A percentile compares a stretch with the other conserved stretches of the same genome.
phyloP scores from a whole-genome alignment of 2,888 invertebrate species.

The Hyalella azteca region DNA sequence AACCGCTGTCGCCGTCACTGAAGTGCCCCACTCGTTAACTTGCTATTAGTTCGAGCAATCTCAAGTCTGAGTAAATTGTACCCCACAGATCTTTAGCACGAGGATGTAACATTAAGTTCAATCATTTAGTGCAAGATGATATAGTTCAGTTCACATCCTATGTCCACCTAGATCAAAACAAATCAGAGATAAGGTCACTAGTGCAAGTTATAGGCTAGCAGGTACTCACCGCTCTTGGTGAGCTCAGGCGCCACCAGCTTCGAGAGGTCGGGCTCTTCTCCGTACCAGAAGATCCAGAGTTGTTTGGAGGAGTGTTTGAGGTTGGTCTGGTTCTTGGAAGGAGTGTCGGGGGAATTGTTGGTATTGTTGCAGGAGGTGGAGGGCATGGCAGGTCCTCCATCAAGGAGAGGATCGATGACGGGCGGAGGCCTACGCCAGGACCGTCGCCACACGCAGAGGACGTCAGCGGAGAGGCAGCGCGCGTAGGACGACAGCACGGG shows the following conservation, averaged over 20 bases:
- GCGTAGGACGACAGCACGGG: conserved; percentile 87
- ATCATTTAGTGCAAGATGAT: no score
- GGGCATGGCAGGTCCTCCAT: conserved; percentile 50
- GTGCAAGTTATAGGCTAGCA: no score
- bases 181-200: no score
- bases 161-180: no score
- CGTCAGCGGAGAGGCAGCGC: conserved; percentile 74
- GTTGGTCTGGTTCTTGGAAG: conserved; percentile 62
- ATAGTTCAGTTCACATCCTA: no score
- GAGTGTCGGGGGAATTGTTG: conserved; percentile 45
- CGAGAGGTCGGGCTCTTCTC: conserved; percentile 82
- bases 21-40: no score
- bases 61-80: no score
- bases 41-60: no score
- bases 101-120: no score
- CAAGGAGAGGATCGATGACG: conserved; percentile 53
- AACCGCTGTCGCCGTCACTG: no score
- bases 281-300: conserved; percentile 99
- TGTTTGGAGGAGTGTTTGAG: conserved; percentile 72
- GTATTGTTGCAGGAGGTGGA: conserved; percentile 55
- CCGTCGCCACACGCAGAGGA: conserved; percentile 97
- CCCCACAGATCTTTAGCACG: no score
- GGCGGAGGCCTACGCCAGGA: conserved; percentile 65
- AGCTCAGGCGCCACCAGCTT: conserved; percentile 56
- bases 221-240: conserved; percentile 47